phyloP scores from a whole-genome alignment of 2,113 vertebrate genomes.

The Seriola dumerili region DNA sequence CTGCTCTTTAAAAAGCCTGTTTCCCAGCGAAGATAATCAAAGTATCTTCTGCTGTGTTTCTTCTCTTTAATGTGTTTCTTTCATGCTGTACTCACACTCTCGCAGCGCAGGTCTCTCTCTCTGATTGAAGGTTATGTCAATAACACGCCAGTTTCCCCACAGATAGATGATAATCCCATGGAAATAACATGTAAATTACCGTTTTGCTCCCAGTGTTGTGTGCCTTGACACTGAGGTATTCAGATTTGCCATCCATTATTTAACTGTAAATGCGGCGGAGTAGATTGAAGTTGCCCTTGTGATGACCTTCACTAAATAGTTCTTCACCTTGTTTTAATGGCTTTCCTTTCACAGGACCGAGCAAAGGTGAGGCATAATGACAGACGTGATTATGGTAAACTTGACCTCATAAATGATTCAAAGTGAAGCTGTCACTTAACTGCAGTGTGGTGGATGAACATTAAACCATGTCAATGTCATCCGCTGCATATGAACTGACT shows the following conservation, averaged over 20 bases:
- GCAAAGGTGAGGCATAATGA: constrained; percentile 41
- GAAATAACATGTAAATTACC: constrained; percentile 58
- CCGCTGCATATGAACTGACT: neutral
- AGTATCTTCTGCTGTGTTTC: neutral
- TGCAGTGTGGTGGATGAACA: constrained; percentile 24
- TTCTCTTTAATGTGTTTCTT: neutral
- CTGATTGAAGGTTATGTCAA: constrained; percentile 42
- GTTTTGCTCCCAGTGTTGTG: constrained; percentile 10
- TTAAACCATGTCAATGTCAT: constrained; percentile 37
- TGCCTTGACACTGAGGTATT: constrained; percentile 3
- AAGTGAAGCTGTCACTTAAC: constrained; percentile 34
- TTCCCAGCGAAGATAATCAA: constrained; percentile 5
- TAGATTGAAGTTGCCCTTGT: constrained; percentile 17
- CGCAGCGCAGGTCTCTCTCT: neutral
- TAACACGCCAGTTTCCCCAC: neutral
- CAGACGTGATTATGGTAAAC: constrained; percentile 39
- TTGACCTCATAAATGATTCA: constrained; percentile 58
- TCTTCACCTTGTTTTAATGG: constrained; percentile 38
- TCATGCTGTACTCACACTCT: neutral
- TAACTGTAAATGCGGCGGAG: constrained; percentile 14
- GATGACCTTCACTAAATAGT: constrained; percentile 43
- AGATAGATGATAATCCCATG: constrained; percentile 50
- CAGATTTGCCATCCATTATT: neutral
- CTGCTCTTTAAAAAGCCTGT: neutral
- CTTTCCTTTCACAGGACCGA: constrained; percentile 14